Evolutionary conservation across 2,113 vertebrate genomes (phyloP).

Genomic region (Pygoscelis antarcticus): DNA sequence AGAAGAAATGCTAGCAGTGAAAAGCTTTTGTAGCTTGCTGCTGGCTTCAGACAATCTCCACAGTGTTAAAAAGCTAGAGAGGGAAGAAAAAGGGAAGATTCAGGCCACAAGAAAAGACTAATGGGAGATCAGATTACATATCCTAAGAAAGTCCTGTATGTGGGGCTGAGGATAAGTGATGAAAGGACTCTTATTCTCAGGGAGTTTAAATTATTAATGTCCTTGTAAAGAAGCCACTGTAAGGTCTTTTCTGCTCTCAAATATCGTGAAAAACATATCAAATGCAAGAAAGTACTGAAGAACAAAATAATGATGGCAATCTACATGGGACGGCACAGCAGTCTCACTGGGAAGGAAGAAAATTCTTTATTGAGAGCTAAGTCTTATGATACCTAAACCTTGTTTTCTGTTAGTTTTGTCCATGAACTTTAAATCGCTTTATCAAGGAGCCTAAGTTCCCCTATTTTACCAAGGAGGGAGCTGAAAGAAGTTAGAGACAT

Average conservation of each 20-base stretch:
- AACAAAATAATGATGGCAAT: neutral
- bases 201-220: conserved; percentile 22
- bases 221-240: neutral
- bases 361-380: neutral
- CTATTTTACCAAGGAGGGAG: neutral
- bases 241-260: neutral
- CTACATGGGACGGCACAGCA: neutral
- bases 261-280: neutral
- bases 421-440: neutral
- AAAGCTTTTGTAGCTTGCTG: neutral
- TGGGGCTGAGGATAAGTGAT: neutral
- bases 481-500: neutral
- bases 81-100: neutral
- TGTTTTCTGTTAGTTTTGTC: neutral
- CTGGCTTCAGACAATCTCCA: neutral
- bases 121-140: neutral
- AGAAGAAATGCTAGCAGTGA: neutral
- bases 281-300: neutral
- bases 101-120: neutral
- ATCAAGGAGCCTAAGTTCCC: neutral
- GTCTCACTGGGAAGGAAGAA: neutral
- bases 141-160: neutral
- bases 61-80: neutral
- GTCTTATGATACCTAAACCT: neutral
- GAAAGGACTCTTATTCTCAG: neutral